Conservation (phyloP, 2,888 invertebrate genomes). For the Rhopalosiphum nymphaeae region DNA sequence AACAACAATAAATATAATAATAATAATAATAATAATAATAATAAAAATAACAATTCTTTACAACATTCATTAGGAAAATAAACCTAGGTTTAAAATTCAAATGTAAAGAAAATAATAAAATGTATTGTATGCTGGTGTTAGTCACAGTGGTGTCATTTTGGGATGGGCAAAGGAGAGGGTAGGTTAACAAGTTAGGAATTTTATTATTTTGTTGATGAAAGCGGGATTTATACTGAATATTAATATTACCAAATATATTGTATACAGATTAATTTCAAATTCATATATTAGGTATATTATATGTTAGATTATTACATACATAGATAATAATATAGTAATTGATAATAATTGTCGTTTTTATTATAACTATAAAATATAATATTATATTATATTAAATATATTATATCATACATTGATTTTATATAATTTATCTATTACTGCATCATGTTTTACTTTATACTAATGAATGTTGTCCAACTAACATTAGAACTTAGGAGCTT, state of each 20-base stretch:
- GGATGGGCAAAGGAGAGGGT: neutral
- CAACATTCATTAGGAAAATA: neutral
- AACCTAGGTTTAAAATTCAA: neutral
- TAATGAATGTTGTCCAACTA: neutral
- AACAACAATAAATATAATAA: neutral
- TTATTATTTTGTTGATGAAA: neutral
- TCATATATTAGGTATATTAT: neutral
- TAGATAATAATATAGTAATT: too few species aligned
- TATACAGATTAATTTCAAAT: neutral
- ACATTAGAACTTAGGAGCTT: neutral
- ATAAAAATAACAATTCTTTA: neutral
- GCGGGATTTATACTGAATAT: neutral
- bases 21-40: neutral
- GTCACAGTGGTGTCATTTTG: neutral
- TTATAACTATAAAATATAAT: neutral
- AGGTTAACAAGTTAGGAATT: neutral
- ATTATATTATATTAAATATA: neutral
- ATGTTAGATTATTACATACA: too few species aligned
- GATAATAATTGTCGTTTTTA: neutral
- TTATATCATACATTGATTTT: neutral
- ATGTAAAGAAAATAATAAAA: neutral
- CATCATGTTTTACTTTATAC: neutral
- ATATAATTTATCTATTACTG: neutral
- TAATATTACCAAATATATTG: neutral
- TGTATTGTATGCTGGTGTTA: neutral